Evolutionary conservation across 2,113 vertebrate genomes (phyloP).

Genomic region (Piprites chloris): DNA sequence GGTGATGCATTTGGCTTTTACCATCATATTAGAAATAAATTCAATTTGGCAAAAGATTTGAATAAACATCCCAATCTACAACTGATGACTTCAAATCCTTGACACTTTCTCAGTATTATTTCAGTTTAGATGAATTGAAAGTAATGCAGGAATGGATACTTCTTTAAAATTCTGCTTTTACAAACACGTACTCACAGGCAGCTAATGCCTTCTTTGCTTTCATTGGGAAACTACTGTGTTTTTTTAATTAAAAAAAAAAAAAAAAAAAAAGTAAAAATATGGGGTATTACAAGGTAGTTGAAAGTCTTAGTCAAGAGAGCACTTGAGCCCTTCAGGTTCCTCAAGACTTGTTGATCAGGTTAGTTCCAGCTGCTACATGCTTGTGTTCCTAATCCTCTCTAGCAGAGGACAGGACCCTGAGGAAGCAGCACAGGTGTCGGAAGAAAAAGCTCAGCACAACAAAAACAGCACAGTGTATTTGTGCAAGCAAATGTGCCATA

Average conservation of each 20-base stretch:
- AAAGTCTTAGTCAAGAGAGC: neutral
- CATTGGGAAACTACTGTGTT: neutral
- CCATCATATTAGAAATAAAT: conserved; percentile 5
- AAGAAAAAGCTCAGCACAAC: neutral
- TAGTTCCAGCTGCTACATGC: neutral
- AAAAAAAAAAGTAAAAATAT: neutral
- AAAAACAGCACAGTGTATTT: accelerated
- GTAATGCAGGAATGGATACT: neutral
- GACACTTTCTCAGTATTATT: neutral
- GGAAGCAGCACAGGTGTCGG: accelerated
- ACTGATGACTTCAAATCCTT: neutral
- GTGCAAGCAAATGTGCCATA: accelerated
- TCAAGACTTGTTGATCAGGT: neutral
- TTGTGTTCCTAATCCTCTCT: neutral
- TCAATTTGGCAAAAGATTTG: conserved; percentile 26
- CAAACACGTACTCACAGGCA: neutral
- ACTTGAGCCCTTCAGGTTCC: neutral
- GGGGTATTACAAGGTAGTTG: neutral
- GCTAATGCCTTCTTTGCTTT: neutral
- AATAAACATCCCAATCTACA: neutral
- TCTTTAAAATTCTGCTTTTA: neutral
- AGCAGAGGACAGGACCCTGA: neutral
- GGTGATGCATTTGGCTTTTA: conserved; percentile 4
- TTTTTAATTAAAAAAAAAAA: neutral
- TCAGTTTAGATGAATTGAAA: neutral